Evolutionary conservation across 1,140 invertebrate species (phyloP), one percentile per base, ranked within the genome.

Genomic region (Panulirus ornatus): DNA sequence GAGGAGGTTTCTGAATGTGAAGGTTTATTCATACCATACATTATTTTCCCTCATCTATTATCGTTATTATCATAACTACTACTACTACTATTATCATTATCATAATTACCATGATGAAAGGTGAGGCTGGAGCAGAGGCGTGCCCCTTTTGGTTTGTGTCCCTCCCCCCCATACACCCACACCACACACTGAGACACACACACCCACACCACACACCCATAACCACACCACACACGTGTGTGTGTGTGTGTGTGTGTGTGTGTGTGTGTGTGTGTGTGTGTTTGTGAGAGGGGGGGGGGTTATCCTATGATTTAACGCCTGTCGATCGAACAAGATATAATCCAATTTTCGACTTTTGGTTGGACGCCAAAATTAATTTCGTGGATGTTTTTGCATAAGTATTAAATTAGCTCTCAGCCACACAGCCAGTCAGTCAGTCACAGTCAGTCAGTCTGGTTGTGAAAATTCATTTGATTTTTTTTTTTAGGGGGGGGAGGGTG

Each of bases 331-430:
- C 58, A 19, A 66, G 11, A 66, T 30, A 66, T 66, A 66, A 66
- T 66, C 58, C n/a, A 66, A 66, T 66, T 66, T 66, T 19, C 58
- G 58, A 66, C 58, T 66, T 66, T 66, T 27, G n/a, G 58, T 27
- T 66, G 58, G 58, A 5, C 22, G 58, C 58, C 11, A 66, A 66
- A 66, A 66, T 66, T 66, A 27, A 66, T 66, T 66, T 27, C n/a
- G n/a, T 2, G 30, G 58, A 66, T 66, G 5, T 58, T 58, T 58
- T 58, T 58, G 58, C 22, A 66, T 66, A 66, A 66, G 22, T 66
- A 66, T 66, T 66, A 66, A 66, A 66, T 66, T 66, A 66, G n/a
- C n/a, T 30, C n/a, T 30, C 58, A 66, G 58, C 8, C 8, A 30
- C 2, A 8, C n/a, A 66, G 58, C 30, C n/a, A 30, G 58, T 27